Conservation (phyloP, 2,888 invertebrate species). For the Drosophila silvestris region DNA sequence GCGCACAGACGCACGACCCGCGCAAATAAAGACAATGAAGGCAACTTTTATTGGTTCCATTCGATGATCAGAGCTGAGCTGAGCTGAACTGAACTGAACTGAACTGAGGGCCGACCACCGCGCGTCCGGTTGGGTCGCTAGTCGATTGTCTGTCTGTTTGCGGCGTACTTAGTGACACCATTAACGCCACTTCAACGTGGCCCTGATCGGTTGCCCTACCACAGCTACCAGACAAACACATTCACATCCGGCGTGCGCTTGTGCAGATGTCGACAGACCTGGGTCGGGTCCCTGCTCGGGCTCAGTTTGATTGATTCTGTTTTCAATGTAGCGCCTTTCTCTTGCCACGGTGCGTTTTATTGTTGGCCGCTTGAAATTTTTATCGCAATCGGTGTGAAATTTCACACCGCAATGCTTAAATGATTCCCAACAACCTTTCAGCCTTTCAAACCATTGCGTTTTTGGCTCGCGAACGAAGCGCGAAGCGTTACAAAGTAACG, state of each 20-base stretch:
- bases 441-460: slow-evolving; percentile 19
- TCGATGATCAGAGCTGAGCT: slow-evolving; percentile 80
- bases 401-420: slow-evolving; percentile 85
- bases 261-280: slow-evolving; percentile 57
- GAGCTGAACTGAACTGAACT: slow-evolving; percentile 17
- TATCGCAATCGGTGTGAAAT: slow-evolving; percentile 84
- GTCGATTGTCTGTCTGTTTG: slow-evolving; percentile 52
- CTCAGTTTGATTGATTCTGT: slow-evolving; percentile 82
- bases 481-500: slow-evolving; percentile 2
- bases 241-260: slow-evolving; percentile 75
- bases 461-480: slow-evolving; percentile 46
- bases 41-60: slow-evolving; percentile 84
- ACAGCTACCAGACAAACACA: slow-evolving; percentile 35
- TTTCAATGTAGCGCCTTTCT: slow-evolving; percentile 74
- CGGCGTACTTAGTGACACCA: slow-evolving; percentile 82
- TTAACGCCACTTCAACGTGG: slow-evolving; percentile 64
- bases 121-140: slow-evolving; percentile 32
- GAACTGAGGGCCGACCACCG: slow-evolving; percentile 40
- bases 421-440: slow-evolving; percentile 70
- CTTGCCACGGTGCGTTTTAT: slow-evolving; percentile 58
- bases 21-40: slow-evolving; percentile 78
- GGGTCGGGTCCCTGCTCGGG: slow-evolving; percentile 31
- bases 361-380: slow-evolving; percentile 71
- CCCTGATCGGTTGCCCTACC: slow-evolving; percentile 38
- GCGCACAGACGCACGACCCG: slow-evolving; percentile 62